phyloP scores from a whole-genome alignment of 2,113 vertebrate genomes.

The Arenaria interpres region DNA sequence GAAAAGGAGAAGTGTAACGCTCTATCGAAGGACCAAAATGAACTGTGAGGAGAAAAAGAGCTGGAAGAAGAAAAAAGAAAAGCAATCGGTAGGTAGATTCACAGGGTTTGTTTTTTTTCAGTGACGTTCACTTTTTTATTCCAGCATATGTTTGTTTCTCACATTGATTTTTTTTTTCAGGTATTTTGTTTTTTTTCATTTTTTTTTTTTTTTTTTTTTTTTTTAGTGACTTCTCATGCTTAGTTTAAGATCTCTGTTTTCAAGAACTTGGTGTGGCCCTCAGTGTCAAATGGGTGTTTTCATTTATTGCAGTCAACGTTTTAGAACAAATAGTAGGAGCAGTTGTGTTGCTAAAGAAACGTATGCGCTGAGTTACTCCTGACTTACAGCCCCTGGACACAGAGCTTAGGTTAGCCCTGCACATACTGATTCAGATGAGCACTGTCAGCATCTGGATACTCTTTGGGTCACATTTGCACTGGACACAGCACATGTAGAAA shows the following conservation, averaged over 20 bases:
- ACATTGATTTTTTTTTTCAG: accelerated
- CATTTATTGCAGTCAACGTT: background rate
- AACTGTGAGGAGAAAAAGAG: background rate
- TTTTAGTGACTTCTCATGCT: background rate
- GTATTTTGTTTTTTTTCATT: too few species aligned
- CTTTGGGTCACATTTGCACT: background rate
- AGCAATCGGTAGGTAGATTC: background rate
- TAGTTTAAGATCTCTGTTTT: background rate
- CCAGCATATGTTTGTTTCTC: background rate
- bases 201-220: background rate
- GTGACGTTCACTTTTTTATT: background rate
- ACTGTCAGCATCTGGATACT: background rate
- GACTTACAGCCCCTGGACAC: background rate
- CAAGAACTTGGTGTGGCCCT: background rate
- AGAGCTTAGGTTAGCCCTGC: background rate
- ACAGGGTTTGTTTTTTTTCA: accelerated
- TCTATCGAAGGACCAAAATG: background rate
- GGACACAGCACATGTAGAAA: background rate
- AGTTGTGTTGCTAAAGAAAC: background rate
- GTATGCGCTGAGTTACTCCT: background rate
- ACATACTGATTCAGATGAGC: background rate
- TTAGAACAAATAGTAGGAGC: background rate
- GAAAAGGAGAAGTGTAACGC: background rate
- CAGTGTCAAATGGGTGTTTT: background rate
- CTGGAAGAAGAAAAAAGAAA: background rate